Percentiles rank a stretch among this genome's conserved stretches.
Evolutionary conservation across 2,888 invertebrate species (phyloP).

Genomic region (Palloptera scutellata): DNA sequence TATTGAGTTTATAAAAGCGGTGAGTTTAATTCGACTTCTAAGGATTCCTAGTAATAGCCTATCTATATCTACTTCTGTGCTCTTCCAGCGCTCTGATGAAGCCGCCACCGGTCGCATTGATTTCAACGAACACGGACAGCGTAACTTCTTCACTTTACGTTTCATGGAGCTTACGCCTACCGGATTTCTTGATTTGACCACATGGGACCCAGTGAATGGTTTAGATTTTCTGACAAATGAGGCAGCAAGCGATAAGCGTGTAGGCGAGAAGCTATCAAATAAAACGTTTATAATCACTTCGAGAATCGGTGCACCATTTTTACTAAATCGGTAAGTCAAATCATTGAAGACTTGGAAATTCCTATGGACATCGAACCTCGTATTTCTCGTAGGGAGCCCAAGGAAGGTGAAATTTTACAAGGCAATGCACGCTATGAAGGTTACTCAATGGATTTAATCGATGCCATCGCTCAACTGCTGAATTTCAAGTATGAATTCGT

Average conservation of each 20-base stretch:
- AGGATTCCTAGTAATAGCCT: conserved; percentile 15
- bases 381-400: conserved; percentile 57
- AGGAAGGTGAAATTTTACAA: conserved; percentile 68
- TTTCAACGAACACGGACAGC: conserved; percentile 70
- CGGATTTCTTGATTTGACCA: conserved; percentile 67
- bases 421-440: conserved; percentile 87
- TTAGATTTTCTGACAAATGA: conserved; percentile 66
- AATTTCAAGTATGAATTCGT: conserved; percentile 77
- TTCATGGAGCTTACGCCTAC: conserved; percentile 72
- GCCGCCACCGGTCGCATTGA: conserved; percentile 59
- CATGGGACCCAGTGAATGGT: conserved; percentile 62
- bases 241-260: conserved; percentile 69
- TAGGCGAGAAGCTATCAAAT: conserved; percentile 66
- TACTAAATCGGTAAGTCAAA: conserved; percentile 65
- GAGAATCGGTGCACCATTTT: conserved; percentile 77
- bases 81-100: conserved; percentile 56
- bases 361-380: not conserved
- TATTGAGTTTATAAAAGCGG: conserved; percentile 73
- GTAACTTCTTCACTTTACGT: conserved; percentile 73
- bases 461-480: conserved; percentile 76
- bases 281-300: conserved; percentile 77
- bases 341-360: not conserved
- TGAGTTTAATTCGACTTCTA: conserved; percentile 53
- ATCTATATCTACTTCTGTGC: conserved; percentile 3
- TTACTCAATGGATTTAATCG: conserved; percentile 89